These are phyloP conservation scores for Anomalospiza imberbis DNA, from an alignment of 2,797 vertebrate genomes.

Conservation along the genomic window DNA sequence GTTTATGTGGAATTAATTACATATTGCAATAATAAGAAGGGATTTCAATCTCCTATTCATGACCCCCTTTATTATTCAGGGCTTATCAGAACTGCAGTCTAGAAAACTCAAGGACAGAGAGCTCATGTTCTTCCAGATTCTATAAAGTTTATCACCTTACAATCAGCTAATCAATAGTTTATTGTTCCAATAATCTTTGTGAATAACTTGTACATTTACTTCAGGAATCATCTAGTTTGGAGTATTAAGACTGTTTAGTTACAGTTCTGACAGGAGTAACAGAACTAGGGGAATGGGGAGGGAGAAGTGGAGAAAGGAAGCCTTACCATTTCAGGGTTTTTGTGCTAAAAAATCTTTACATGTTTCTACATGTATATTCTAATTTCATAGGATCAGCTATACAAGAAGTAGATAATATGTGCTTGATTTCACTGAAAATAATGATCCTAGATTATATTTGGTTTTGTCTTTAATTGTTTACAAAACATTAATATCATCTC, in stretches of 20 bases:
- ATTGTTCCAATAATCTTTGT: neutral
- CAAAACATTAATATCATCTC: neutral
- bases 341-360: neutral
- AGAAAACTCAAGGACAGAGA: neutral
- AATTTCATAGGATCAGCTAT: neutral
- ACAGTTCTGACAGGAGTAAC: neutral
- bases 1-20: neutral
- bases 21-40: neutral
- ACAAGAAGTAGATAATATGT: neutral
- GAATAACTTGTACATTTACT: neutral
- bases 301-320: neutral
- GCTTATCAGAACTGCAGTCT: neutral
- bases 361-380: neutral
- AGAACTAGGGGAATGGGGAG: rapidly evolving
- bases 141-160: neutral
- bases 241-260: neutral
- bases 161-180: neutral
- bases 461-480: neutral
- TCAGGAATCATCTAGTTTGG: neutral
- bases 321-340: neutral
- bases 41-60: neutral
- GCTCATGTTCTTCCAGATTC: neutral
- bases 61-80: neutral
- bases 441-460: neutral
- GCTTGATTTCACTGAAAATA: neutral